Evolutionary conservation across 2,888 invertebrate genomes (phyloP).

Genomic region (Folsomia candida): DNA sequence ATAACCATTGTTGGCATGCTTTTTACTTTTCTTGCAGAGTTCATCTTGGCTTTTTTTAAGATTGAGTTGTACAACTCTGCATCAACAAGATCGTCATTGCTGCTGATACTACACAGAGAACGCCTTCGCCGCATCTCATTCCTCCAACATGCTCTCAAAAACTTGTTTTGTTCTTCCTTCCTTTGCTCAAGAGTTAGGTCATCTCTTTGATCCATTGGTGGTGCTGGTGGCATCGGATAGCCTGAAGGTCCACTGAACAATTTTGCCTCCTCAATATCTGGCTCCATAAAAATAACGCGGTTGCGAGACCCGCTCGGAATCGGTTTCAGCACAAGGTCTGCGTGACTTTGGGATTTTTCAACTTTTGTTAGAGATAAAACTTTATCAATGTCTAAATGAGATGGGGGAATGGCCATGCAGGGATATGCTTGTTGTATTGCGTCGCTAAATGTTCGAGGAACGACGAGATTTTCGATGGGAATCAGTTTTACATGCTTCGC

Average conservation of each 20-base stretch:
- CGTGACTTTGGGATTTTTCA: not conserved
- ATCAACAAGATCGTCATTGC: not conserved
- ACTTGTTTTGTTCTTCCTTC: constrained; percentile 5
- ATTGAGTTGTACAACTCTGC: not conserved
- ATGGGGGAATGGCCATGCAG: not conserved
- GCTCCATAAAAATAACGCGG: not conserved
- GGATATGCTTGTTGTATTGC: not conserved
- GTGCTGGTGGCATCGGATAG: not conserved
- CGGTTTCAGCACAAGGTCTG: not conserved
- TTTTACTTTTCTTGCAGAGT: not conserved
- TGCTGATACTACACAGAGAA: not conserved
- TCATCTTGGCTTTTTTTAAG: not conserved
- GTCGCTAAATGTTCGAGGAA: not conserved
- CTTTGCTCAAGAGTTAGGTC: not conserved
- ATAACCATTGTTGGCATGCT: not conserved
- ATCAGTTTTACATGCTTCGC: not conserved
- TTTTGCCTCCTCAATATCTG: not conserved
- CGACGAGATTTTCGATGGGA: not conserved
- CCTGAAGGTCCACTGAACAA: not conserved
- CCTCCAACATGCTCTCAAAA: not conserved
- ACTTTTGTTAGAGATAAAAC: not conserved
- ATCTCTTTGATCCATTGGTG: not conserved
- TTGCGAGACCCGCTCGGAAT: not conserved
- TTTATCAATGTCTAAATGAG: not conserved
- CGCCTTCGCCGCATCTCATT: not conserved